Base-by-base conservation (phyloP, 2,113 vertebrate genomes). In the Heptranchias perlo region DNA sequence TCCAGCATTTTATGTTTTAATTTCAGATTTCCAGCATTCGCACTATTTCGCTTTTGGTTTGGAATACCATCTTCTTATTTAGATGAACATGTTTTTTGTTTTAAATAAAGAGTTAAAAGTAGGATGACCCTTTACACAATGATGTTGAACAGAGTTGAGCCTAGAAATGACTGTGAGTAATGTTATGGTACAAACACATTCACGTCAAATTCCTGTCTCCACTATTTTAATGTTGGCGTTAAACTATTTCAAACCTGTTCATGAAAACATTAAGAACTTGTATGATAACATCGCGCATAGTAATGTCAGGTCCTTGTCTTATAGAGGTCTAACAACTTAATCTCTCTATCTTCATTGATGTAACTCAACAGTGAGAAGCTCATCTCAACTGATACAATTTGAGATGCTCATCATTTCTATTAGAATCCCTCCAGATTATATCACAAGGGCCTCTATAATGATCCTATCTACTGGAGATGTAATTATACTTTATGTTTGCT, bases 361-460 rank as follows among this genome's bases (percentile, higher is more conserved):
- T 31, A 61, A 52, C 47, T 58, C 31, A 18, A 91, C 16, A 11
- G 31, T 21, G 35, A 93, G 39, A 39, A 93, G 89, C 28, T 91
- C 87, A 62, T 39, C 61, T 62, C 18, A 62, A 62, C 58, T 62
- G 35, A 39, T 23, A 61, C 52, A 58, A 89, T 89, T 54, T 89
- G 58, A 62, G n/a, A 44, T 54, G 87, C 7, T 62, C 18, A 39
- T 62, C 35, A 93, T 62, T 93, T 39, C 89, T 39, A 58, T 62
- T 93, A 3, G n/a, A 64, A 93, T 93, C n/a, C 14, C 58, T 39
- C 61, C 89, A 62, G 31, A 23, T 93, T 62, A 25, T 62, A 39
- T 93, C 89, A 64, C 89, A 62, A 92, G 52, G 87, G 31, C 54
- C 54, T 92, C 54, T 54, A 92, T 16, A 91, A 92, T 89, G 49